Evolutionary conservation across 2,113 vertebrate genomes (phyloP).

Genomic region (Ursus arctos): DNA sequence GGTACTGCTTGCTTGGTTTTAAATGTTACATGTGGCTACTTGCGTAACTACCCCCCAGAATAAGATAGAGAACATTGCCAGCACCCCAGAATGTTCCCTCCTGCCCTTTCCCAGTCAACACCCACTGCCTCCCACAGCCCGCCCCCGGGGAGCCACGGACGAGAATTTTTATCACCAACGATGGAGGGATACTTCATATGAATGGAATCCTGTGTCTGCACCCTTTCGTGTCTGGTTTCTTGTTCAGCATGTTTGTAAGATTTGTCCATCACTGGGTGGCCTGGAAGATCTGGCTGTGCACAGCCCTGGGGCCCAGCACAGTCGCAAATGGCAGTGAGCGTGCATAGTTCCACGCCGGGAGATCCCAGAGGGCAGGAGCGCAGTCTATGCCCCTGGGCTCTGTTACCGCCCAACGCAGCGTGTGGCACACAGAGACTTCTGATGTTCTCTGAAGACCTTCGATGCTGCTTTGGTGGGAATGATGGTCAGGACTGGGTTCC

Average conservation of each 20-base stretch:
- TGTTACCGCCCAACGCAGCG: rapidly evolving
- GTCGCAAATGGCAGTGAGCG: neutral
- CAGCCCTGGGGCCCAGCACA: no score
- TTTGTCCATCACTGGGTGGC: neutral
- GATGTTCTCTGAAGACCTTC: neutral
- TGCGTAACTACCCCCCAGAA: neutral
- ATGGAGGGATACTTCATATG: no score
- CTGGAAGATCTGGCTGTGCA: neutral
- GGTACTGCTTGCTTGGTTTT: neutral
- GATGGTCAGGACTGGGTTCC: neutral
- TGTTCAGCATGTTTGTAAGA: neutral
- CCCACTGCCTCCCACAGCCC: neutral
- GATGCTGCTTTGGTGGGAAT: neutral
- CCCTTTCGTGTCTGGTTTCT: neutral
- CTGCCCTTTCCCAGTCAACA: neutral
- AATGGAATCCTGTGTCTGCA: neutral
- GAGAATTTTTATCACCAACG: neutral
- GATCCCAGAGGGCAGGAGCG: neutral
- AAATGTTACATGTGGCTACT: neutral
- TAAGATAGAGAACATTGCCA: neutral
- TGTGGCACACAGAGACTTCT: neutral
- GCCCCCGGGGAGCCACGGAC: neutral
- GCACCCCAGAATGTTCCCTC: neutral
- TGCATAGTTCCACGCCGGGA: no score
- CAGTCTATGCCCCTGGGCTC: neutral